Evolutionary conservation across 2,797 vertebrate species (phyloP).

Genomic region (Picus viridis): DNA sequence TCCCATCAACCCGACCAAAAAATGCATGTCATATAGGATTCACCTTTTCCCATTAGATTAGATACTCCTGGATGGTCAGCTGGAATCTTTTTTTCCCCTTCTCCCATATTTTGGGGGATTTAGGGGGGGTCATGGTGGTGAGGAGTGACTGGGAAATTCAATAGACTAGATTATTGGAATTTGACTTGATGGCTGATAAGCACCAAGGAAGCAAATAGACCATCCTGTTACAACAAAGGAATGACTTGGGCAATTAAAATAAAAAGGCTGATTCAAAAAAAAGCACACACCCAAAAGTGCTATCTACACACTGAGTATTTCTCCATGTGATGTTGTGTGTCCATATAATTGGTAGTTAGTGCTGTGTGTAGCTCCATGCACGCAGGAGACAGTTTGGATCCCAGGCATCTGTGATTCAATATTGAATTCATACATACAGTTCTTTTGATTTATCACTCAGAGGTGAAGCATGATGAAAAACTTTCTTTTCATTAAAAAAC

Average conservation of each 20-base stretch:
- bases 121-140: no score
- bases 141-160: neutral
- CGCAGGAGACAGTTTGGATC: neutral
- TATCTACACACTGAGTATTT: neutral
- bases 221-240: neutral
- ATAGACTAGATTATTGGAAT: neutral
- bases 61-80: conserved; percentile 27
- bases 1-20: conserved; percentile 34
- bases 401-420: neutral
- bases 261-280: neutral
- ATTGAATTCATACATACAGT: neutral
- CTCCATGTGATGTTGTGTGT: neutral
- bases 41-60: conserved; percentile 57
- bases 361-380: neutral
- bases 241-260: neutral
- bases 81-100: neutral
- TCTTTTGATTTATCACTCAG: neutral
- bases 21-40: conserved; percentile 46
- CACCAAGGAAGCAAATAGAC: neutral
- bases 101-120: no score
- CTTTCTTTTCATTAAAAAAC: neutral
- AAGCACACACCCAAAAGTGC: neutral
- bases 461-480: neutral
- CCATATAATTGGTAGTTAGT: neutral
- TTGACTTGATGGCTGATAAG: neutral